phyloP scores from a whole-genome alignment of 2,797 vertebrate genomes.

The Notoglanidium macrostoma region DNA sequence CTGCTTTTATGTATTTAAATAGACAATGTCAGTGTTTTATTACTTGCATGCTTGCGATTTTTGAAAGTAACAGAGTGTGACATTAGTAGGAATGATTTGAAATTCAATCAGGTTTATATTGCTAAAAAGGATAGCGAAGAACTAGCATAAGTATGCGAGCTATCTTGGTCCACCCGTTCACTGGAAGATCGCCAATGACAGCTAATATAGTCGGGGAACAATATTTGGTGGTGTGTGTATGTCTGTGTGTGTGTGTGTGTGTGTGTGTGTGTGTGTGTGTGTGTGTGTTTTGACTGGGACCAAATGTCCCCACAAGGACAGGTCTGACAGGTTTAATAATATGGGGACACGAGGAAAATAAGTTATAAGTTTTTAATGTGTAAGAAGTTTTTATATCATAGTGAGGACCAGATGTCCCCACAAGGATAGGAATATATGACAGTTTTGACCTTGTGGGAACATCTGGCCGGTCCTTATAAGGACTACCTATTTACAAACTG shows the following conservation, averaged over 20 bases:
- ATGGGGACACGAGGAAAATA: too few relatives aligned
- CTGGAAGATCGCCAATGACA: conserved; percentile 72
- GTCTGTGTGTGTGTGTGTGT: conserved; percentile 53
- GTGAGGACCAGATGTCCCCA: background rate
- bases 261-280: conserved; percentile 61
- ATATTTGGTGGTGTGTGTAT: conserved; percentile 56
- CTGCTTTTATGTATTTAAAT: conserved; percentile 3
- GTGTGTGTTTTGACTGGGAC: conserved; percentile 46
- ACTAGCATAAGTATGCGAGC: background rate
- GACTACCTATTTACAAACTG: too few relatives aligned
- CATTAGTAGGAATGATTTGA: background rate
- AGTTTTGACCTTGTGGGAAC: background rate
- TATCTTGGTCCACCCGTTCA: conserved; percentile 56
- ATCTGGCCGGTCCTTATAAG: too few relatives aligned
- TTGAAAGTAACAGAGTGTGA: background rate
- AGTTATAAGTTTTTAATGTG: too few relatives aligned
- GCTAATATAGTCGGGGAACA: conserved; percentile 68
- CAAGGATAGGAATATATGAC: background rate
- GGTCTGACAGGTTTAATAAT: too few relatives aligned
- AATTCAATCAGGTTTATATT: background rate
- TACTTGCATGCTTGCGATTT: background rate
- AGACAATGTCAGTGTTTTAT: background rate
- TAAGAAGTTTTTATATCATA: too few relatives aligned
- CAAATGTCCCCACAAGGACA: background rate
- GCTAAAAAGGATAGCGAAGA: background rate